Conservation (phyloP, 2,797 vertebrate genomes). For the Meriones psammophilus region DNA sequence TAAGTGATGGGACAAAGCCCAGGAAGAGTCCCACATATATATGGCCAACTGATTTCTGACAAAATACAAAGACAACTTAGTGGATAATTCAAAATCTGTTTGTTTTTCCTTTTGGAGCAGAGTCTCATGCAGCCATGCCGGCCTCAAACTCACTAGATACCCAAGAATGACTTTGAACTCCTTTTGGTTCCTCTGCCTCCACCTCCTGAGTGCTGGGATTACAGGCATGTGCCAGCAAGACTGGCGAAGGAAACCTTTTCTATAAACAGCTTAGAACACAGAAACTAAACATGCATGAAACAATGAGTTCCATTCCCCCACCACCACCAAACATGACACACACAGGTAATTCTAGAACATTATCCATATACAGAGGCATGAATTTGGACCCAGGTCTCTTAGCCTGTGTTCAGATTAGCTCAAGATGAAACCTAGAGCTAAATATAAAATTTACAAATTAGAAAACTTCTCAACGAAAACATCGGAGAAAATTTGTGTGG, state of each 20-base stretch:
- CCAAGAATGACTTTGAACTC: neutral
- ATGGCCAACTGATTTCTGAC: neutral
- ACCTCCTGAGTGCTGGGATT: neutral
- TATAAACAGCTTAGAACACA: neutral
- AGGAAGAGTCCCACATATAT: neutral
- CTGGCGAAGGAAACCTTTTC: neutral
- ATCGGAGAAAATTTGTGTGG: neutral
- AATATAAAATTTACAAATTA: neutral
- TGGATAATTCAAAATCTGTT: neutral
- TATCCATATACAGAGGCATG: neutral
- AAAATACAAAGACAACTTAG: neutral
- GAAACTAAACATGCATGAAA: neutral
- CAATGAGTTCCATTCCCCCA: no score
- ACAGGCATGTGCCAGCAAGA: neutral
- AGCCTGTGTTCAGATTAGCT: neutral
- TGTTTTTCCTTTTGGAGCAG: neutral
- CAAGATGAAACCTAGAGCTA: constrained; percentile 5
- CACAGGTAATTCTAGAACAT: neutral
- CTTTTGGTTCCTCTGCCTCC: neutral
- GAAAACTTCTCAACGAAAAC: constrained; percentile 8
- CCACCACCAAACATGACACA: neutral
- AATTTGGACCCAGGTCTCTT: constrained; percentile 1
- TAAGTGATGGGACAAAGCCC: neutral
- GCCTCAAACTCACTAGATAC: neutral
- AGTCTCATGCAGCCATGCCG: neutral